Evolutionary conservation across 2,797 vertebrate genomes (phyloP).

Genomic region (Notamacropus eugenii): DNA sequence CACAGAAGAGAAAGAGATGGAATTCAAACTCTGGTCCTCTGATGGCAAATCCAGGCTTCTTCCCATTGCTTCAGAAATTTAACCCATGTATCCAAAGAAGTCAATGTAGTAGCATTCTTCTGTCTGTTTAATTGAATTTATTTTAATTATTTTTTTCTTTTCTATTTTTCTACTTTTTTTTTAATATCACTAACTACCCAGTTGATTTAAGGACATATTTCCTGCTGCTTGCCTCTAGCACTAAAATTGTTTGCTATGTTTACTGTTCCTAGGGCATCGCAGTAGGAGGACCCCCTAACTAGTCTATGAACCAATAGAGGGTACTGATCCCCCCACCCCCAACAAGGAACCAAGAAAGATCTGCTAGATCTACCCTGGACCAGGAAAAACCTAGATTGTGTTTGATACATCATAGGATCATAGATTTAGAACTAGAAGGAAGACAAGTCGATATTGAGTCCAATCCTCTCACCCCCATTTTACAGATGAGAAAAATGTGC

Average conservation of each 20-base stretch:
- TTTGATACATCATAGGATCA: neutral
- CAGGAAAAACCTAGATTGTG: neutral
- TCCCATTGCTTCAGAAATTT: neutral
- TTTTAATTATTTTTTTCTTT: neutral
- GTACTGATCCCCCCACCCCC: neutral
- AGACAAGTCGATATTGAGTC: neutral
- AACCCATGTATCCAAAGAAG: neutral
- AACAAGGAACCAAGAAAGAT: neutral
- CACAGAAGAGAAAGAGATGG: neutral
- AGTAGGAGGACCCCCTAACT: neutral
- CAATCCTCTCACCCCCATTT: neutral
- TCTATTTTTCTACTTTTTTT: neutral
- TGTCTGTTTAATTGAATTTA: neutral
- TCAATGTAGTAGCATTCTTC: neutral
- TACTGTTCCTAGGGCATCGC: neutral
- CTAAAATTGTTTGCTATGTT: neutral
- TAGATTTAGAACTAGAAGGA: neutral
- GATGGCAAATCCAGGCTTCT: neutral
- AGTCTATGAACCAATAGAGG: neutral
- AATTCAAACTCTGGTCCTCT: neutral
- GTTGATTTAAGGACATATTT: neutral
- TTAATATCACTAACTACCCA: neutral
- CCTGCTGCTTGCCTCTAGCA: neutral
- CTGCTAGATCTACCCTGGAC: neutral
- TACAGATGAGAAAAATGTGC: neutral